Evolutionary conservation across 2,113 vertebrate species (phyloP).

Genomic region (Cairina moschata): DNA sequence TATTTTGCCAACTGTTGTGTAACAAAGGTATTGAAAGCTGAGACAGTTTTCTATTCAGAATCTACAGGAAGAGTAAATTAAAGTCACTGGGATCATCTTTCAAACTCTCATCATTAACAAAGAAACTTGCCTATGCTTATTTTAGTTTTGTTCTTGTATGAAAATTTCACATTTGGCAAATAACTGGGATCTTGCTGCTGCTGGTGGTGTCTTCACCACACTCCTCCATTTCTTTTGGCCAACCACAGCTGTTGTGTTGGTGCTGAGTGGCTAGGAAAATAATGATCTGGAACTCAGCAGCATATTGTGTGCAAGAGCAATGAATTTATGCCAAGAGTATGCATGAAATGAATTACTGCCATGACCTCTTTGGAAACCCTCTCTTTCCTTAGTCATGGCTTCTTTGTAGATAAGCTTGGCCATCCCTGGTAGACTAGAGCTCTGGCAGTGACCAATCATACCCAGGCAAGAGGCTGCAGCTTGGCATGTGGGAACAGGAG

Average conservation of each 20-base stretch:
- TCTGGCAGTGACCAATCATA: background rate
- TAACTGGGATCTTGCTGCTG: slow-evolving; percentile 24
- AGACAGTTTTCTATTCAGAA: background rate
- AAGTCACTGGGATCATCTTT: background rate
- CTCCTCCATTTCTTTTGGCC: background rate
- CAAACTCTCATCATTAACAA: slow-evolving; percentile 18
- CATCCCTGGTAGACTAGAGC: background rate
- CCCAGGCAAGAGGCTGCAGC: background rate
- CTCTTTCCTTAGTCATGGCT: background rate
- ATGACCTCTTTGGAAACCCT: background rate
- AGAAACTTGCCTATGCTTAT: slow-evolving; percentile 16
- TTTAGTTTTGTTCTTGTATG: background rate
- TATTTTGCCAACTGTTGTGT: background rate
- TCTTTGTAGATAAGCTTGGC: background rate
- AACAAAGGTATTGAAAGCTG: background rate
- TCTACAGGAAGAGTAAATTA: background rate
- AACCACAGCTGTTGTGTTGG: slow-evolving; percentile 43
- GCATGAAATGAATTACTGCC: slow-evolving; percentile 43
- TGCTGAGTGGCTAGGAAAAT: slow-evolving; percentile 58
- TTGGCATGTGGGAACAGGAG: fast-evolving
- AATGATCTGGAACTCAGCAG: slow-evolving; percentile 54
- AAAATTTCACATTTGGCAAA: slow-evolving; percentile 41
- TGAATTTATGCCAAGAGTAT: slow-evolving; percentile 21
- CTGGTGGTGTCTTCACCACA: slow-evolving; percentile 57
- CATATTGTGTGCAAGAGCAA: slow-evolving; percentile 14